Conservation (phyloP, 2,888 invertebrate genomes). For the Melinaea menophilus region DNA sequence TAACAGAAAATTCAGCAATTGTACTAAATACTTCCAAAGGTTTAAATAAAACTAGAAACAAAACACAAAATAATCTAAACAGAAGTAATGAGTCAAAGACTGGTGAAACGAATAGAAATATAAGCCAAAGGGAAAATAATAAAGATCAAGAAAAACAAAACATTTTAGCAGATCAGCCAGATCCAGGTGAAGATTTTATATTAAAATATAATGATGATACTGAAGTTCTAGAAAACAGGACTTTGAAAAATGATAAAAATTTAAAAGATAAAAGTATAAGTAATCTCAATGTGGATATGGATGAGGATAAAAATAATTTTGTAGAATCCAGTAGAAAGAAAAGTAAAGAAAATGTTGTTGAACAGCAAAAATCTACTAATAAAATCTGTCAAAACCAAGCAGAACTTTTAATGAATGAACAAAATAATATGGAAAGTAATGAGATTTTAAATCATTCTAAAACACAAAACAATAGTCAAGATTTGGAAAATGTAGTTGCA, state of each 20-base stretch:
- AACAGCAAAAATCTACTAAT: not conserved
- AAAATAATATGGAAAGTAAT: not conserved
- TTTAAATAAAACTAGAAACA: slow-evolving; percentile 4
- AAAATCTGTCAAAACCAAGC: not conserved
- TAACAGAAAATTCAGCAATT: slow-evolving; percentile 12
- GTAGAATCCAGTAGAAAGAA: slow-evolving; percentile 8
- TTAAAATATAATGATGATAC: slow-evolving; percentile 28
- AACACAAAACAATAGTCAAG: slow-evolving; percentile 25
- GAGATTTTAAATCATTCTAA: not conserved
- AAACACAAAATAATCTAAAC: not conserved
- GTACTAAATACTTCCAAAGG: slow-evolving; percentile 8
- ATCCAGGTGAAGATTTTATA: slow-evolving; percentile 29
- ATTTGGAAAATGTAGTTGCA: slow-evolving; percentile 18
- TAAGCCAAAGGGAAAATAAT: not conserved
- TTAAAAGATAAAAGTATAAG: slow-evolving; percentile 14
- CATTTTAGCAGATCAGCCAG: slow-evolving; percentile 9
- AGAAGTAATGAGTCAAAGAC: not conserved
- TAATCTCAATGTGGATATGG: slow-evolving; percentile 10
- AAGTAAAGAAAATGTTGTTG: not conserved
- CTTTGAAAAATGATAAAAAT: slow-evolving; percentile 7
- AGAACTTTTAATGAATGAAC: not conserved
- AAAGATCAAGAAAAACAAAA: slow-evolving; percentile 3
- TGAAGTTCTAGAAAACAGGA: too few species aligned
- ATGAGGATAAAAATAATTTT: slow-evolving; percentile 21
- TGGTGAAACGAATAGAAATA: not conserved